Percentiles rank a stretch among this genome's conserved stretches.
phyloP scores from a whole-genome alignment of 2,797 vertebrate genomes.

The Poecile montanus region DNA sequence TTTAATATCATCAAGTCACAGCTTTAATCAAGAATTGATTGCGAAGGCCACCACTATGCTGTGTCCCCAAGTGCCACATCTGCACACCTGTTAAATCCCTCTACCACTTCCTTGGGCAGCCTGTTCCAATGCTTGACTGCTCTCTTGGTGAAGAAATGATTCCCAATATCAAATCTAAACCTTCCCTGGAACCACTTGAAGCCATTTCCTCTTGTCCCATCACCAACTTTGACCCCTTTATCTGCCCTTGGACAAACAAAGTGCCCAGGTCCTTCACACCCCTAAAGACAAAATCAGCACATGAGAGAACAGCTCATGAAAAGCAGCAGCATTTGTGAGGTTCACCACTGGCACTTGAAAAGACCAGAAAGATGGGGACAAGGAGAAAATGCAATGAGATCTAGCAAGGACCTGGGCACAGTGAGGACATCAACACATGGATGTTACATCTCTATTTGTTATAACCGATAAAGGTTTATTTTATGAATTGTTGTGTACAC shows the following conservation, averaged over 20 bases:
- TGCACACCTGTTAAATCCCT: not conserved
- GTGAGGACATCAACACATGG: not conserved
- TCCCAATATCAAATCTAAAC: not conserved
- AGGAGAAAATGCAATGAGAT: not conserved
- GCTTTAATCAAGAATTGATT: not conserved
- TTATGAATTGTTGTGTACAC: not conserved
- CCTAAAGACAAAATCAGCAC: not conserved
- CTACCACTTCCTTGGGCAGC: not conserved
- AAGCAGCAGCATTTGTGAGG: not conserved
- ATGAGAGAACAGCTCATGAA: not conserved
- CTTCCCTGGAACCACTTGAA: not conserved
- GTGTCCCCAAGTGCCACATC: not conserved
- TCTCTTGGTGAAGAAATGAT: not conserved
- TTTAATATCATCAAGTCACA: not conserved
- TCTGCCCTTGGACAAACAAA: not conserved
- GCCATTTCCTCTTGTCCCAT: not conserved
- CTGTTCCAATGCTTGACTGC: not conserved
- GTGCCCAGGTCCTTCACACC: fast-evolving
- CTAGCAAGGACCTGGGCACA: not conserved
- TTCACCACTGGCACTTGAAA: not conserved
- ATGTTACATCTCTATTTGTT: not conserved
- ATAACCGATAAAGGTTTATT: not conserved
- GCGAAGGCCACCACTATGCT: not conserved
- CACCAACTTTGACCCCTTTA: not conserved
- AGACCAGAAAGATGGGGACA: not conserved